Evolutionary conservation across 2,888 invertebrate species (phyloP).

Genomic region (Blera fallax): DNA sequence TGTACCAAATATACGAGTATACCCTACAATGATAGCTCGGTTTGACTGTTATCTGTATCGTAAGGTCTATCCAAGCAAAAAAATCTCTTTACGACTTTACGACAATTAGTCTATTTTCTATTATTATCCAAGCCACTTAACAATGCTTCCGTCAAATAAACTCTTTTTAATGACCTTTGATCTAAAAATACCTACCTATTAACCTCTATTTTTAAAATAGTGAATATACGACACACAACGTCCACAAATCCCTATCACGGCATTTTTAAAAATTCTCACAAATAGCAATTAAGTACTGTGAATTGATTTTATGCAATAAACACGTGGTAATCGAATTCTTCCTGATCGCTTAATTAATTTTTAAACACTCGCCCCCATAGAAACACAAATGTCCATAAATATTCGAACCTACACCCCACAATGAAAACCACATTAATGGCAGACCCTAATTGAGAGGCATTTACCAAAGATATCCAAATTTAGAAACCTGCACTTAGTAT

Average conservation of each 20-base stretch:
- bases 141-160: neutral
- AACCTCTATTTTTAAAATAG: neutral
- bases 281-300: neutral
- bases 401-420: neutral
- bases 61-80: too few species aligned
- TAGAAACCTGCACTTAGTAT: neutral
- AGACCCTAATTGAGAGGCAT: neutral
- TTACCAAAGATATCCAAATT: neutral
- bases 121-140: too few species aligned
- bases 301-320: neutral
- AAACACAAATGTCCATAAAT: neutral
- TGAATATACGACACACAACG: too few species aligned
- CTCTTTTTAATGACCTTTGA: neutral
- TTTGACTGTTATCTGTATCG: too few species aligned
- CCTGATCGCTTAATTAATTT: neutral
- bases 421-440: neutral
- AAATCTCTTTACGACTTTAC: too few species aligned
- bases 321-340: neutral
- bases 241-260: neutral
- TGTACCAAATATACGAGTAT: too few species aligned
- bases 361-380: neutral
- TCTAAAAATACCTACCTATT: neutral
- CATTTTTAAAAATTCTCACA: neutral
- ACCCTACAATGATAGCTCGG: too few species aligned
- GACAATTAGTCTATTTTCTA: too few species aligned